phyloP scores from a whole-genome alignment of 53 echinoderm and acorn worm species.

The Stichopus horrens region DNA sequence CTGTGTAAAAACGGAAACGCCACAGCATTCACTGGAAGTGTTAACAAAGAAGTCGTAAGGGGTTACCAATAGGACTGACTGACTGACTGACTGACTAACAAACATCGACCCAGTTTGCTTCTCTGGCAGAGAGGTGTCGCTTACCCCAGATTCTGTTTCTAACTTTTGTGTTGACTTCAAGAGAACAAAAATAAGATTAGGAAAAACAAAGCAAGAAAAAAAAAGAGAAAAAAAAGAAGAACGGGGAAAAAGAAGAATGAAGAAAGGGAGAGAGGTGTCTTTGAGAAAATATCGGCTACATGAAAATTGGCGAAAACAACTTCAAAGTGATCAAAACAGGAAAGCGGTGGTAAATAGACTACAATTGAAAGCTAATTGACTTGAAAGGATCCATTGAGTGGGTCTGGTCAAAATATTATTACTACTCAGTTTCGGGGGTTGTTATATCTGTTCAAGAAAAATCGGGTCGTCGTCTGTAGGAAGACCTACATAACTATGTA shows the following conservation, averaged over 20 bases:
- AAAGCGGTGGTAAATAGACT: conserved; percentile 31
- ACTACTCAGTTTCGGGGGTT: conserved; percentile 19
- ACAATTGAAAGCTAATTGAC: conserved; percentile 30
- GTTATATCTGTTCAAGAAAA: conserved; percentile 13
- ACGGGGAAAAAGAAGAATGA: background rate
- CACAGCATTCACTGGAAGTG: background rate
- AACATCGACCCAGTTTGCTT: conserved; percentile 31
- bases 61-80: background rate
- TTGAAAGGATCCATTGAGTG: conserved; percentile 14
- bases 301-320: conserved; percentile 27
- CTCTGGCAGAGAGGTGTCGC: background rate
- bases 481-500: background rate
- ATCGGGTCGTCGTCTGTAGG: conserved; percentile 31
- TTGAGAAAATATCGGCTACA: background rate
- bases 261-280: background rate
- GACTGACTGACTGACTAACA: conserved; percentile 10
- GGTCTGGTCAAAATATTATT: conserved; percentile 40
- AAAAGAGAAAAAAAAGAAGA: background rate
- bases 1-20: conserved; percentile 18
- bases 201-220: background rate
- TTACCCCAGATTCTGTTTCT: conserved; percentile 13
- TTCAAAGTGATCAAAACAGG: conserved; percentile 8
- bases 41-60: background rate
- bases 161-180: background rate
- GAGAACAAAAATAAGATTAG: background rate